Conservation (phyloP, 2,888 invertebrate species). For the Folsomia manolachei region DNA sequence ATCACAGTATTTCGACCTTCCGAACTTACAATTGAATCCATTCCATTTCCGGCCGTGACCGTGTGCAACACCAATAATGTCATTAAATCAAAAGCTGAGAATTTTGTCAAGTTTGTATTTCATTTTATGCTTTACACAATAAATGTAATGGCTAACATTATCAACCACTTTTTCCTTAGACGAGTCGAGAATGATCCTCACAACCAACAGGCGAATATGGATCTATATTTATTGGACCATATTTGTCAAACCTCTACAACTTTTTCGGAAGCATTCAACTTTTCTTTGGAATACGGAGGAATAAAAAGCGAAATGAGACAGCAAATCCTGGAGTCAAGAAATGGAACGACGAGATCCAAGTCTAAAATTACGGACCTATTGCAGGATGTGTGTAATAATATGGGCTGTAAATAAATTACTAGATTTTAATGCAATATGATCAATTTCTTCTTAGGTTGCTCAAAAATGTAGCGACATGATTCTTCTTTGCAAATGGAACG, state of each 20-base stretch:
- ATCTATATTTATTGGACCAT: constrained; percentile 29
- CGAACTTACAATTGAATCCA: constrained; percentile 30
- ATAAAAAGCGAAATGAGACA: constrained; percentile 6
- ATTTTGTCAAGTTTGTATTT: constrained; percentile 25
- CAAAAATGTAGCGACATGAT: constrained; percentile 75
- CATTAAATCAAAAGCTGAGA: constrained; percentile 28
- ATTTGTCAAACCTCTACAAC: constrained; percentile 32
- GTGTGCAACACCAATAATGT: constrained; percentile 46
- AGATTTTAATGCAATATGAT: not conserved
- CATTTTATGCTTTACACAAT: not conserved
- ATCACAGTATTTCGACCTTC: constrained; percentile 38
- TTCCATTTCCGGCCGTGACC: constrained; percentile 45
- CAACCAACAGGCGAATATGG: not conserved
- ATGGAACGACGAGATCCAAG: not conserved
- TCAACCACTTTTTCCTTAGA: not conserved
- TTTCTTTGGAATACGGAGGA: constrained; percentile 19
- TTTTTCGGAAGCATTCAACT: constrained; percentile 37
- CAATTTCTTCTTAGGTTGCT: constrained; percentile 61
- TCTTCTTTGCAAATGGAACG: constrained; percentile 67
- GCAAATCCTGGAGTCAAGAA: constrained; percentile 4
- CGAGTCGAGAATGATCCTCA: not conserved
- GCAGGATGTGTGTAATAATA: not conserved
- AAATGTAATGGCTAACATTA: not conserved
- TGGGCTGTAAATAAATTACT: not conserved
- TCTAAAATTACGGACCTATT: not conserved